These are phyloP conservation scores for Drosophila multiciliata DNA, from an alignment of 2,888 invertebrate species.

Conservation along the genomic window DNA sequence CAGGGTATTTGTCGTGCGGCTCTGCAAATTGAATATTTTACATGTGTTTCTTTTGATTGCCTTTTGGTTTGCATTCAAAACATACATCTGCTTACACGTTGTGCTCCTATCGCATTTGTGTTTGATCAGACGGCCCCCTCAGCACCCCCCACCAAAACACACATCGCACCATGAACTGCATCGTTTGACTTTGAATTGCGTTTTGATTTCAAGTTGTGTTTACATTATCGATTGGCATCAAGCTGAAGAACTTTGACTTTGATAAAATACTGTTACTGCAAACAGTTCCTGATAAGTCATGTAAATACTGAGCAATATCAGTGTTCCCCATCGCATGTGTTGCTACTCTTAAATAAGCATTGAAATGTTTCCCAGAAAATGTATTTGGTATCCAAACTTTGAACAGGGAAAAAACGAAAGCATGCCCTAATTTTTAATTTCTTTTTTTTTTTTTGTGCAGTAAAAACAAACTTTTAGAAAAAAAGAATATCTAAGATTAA, in stretches of 20 bases:
- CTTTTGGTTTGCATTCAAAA: slow-evolving; percentile 40
- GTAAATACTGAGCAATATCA: slow-evolving; percentile 40
- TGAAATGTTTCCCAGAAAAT: slow-evolving; percentile 31
- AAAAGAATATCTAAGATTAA: not conserved
- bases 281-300: slow-evolving; percentile 43
- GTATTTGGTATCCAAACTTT: slow-evolving; percentile 28
- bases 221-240: slow-evolving; percentile 54
- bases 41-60: slow-evolving; percentile 47
- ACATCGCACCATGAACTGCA: not conserved
- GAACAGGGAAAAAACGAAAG: slow-evolving; percentile 15
- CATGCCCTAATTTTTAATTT: not conserved
- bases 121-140: slow-evolving; percentile 26
- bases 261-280: slow-evolving; percentile 37
- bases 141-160: not conserved
- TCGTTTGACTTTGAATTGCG: slow-evolving; percentile 54
- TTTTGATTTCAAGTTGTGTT: slow-evolving; percentile 39
- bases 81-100: slow-evolving; percentile 52
- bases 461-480: not conserved
- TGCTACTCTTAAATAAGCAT: slow-evolving; percentile 36
- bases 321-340: slow-evolving; percentile 27
- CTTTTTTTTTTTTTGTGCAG: slow-evolving; percentile 3
- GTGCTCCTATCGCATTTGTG: slow-evolving; percentile 31
- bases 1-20: slow-evolving; percentile 23
- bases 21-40: not conserved
- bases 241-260: slow-evolving; percentile 59